phyloP scores from a whole-genome alignment of 2,797 vertebrate genomes.

The Pseudopleuronectes americanus region DNA sequence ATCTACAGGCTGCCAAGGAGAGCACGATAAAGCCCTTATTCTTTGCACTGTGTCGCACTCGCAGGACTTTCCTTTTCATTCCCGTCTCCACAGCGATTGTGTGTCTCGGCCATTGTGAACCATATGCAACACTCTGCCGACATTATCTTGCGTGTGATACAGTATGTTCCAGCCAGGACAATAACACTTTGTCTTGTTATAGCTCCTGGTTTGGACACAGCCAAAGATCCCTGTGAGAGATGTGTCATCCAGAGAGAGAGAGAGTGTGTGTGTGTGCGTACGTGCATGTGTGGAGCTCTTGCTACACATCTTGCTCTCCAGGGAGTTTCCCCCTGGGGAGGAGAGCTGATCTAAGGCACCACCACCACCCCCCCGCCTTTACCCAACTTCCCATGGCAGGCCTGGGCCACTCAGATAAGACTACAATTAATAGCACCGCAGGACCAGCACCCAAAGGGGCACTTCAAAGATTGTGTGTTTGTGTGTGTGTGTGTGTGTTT shows the following conservation, averaged over 20 bases:
- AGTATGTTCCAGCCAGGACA: constrained; percentile 16
- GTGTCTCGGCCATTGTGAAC: not conserved
- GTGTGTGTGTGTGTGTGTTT: constrained; percentile 30
- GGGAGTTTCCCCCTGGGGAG: constrained; percentile 40
- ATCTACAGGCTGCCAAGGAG: constrained; percentile 6
- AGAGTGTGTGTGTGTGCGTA: constrained; percentile 2
- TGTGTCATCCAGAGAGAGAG: not conserved
- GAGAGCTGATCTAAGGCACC: constrained; percentile 57
- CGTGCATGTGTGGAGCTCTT: constrained; percentile 7
- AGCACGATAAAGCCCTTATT: constrained; percentile 22
- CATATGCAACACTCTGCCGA: not conserved
- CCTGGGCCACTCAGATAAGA: constrained; percentile 78
- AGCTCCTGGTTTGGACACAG: constrained; percentile 2
- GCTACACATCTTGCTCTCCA: constrained; percentile 53
- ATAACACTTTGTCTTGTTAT: constrained; percentile 27
- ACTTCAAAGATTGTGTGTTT: constrained; percentile 65
- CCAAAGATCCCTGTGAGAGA: constrained; percentile 25
- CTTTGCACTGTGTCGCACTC: constrained; percentile 10
- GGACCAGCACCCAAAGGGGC: constrained; percentile 54
- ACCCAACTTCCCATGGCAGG: constrained; percentile 65
- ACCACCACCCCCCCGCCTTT: constrained; percentile 31
- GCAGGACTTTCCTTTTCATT: not conserved
- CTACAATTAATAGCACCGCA: constrained; percentile 75
- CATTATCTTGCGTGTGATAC: constrained; percentile 28
- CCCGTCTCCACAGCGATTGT: not conserved